Conservation (phyloP, 64 coral and sea anemone genomes). For the Acropora tenuis region DNA sequence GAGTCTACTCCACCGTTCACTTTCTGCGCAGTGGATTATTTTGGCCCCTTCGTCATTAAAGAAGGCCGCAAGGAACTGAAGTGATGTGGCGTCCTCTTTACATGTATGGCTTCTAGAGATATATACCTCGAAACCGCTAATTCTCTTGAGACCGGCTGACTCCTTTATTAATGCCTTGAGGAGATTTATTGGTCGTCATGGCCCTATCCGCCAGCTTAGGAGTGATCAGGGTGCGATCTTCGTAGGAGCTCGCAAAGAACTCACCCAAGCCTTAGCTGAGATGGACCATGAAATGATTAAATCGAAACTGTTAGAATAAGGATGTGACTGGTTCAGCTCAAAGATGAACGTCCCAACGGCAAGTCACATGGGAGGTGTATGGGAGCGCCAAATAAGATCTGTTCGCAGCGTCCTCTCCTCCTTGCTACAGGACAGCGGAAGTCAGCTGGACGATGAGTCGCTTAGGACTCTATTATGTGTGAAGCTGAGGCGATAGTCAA, state of each 20-base stretch:
- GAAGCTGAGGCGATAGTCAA: slow-evolving; percentile 26
- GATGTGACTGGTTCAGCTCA: too few species aligned
- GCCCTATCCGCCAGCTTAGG: neutral
- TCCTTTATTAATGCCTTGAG: neutral
- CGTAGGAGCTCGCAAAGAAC: neutral
- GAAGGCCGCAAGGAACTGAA: too few species aligned
- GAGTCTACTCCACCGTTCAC: neutral
- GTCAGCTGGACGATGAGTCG: too few species aligned
- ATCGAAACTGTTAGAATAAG: neutral
- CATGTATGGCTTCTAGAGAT: neutral
- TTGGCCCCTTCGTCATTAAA: neutral
- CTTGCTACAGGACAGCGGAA: too few species aligned
- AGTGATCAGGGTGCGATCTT: neutral
- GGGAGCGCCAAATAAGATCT: too few species aligned
- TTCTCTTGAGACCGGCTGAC: neutral
- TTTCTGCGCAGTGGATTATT: neutral
- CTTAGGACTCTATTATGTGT: slow-evolving; percentile 25
- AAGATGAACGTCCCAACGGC: too few species aligned
- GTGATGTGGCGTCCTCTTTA: neutral
- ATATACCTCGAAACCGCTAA: neutral
- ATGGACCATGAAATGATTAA: neutral
- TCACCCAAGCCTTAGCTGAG: neutral
- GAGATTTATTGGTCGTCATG: too few species aligned
- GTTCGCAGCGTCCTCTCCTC: too few species aligned
- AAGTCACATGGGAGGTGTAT: too few species aligned